Percentiles rank a stretch among this genome's conserved stretches.
Conservation (phyloP, 2,113 vertebrate genomes). For the Euleptes europaea region DNA sequence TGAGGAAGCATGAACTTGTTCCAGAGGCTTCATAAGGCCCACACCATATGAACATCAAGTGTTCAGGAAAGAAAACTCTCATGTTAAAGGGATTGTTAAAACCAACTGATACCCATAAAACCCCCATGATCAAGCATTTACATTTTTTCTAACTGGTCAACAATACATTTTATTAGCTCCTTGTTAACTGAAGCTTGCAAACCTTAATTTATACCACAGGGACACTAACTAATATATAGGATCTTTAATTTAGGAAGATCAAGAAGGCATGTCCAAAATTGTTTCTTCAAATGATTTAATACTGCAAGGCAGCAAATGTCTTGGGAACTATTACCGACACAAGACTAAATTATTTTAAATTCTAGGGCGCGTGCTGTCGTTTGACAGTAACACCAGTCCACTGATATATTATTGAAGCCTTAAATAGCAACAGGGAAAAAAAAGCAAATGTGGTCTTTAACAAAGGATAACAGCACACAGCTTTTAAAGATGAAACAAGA, state of each 20-base stretch:
- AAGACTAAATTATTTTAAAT: conserved; percentile 32
- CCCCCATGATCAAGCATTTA: conserved; percentile 9
- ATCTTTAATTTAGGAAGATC: conserved; percentile 39
- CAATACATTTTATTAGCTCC: conserved; percentile 24
- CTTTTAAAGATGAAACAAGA: conserved; percentile 23
- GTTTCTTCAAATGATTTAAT: conserved; percentile 39
- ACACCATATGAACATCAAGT: background rate
- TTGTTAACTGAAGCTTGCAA: conserved; percentile 44
- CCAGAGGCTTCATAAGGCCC: background rate
- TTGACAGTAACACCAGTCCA: conserved; percentile 22
- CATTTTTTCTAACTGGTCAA: conserved; percentile 7
- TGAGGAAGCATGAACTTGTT: background rate
- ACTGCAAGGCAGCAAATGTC: conserved; percentile 15
- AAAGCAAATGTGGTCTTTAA: conserved; percentile 27
- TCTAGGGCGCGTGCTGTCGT: conserved; percentile 25
- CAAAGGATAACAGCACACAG: conserved; percentile 11
- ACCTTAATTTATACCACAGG: conserved; percentile 43
- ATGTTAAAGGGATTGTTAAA: background rate
- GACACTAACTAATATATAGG: conserved; percentile 43
- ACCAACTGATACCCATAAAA: background rate
- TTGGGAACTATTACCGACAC: conserved; percentile 9
- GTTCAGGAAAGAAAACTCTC: background rate
- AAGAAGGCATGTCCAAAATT: conserved; percentile 7
- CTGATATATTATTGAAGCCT: conserved; percentile 20
- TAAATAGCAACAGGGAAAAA: conserved; percentile 28